Conservation (phyloP, 2,113 vertebrate species). For the Trochalopteron elliotii region DNA sequence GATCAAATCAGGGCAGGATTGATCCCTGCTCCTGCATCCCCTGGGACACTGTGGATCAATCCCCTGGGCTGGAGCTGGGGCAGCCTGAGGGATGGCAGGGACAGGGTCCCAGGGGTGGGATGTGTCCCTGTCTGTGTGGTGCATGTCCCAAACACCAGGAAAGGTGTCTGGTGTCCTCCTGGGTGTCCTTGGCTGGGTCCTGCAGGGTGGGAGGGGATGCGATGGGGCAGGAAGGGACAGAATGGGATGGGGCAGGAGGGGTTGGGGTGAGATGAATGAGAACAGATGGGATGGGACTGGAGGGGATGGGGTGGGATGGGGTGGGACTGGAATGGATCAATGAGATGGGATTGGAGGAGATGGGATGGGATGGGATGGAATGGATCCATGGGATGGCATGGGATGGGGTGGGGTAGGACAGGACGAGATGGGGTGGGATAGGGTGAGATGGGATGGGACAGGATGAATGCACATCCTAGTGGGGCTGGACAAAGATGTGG, state of each 20-base stretch:
- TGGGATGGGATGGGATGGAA: background rate
- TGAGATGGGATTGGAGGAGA: no score
- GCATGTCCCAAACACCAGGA: accelerated
- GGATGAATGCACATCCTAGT: background rate
- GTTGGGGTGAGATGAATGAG: no score
- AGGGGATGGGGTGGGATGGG: background rate
- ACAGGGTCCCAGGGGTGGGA: accelerated
- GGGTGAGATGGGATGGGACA: no score
- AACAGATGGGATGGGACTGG: no score
- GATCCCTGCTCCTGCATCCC: accelerated
- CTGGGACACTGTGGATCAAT: background rate
- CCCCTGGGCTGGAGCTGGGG: background rate
- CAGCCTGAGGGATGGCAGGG: background rate
- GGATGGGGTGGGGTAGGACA: no score
- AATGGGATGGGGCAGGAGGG: no score
- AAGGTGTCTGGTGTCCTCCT: background rate
- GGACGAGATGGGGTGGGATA: no score
- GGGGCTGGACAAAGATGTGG: background rate
- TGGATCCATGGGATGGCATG: no score
- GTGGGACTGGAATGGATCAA: no score
- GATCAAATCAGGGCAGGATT: background rate
- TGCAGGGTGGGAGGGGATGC: background rate
- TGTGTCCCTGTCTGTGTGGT: background rate
- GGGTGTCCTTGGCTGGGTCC: background rate
- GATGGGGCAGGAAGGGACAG: accelerated